Percentiles rank a stretch among this genome's conserved stretches.
phyloP scores from a whole-genome alignment of 2,797 vertebrate genomes.

The Ficedula albicollis region DNA sequence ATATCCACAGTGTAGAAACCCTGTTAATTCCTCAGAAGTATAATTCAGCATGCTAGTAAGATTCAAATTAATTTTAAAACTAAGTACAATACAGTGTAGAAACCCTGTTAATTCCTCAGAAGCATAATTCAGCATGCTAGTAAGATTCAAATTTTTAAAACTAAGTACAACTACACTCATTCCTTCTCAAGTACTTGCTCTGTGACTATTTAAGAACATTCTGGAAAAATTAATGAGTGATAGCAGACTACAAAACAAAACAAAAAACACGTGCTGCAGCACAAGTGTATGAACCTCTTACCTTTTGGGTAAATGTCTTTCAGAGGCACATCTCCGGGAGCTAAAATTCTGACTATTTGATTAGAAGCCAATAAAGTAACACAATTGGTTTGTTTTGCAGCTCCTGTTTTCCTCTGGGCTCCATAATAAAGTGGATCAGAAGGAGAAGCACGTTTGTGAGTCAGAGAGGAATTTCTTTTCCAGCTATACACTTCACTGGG shows the following conservation, averaged over 20 bases:
- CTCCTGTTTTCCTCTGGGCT: constrained; percentile 62
- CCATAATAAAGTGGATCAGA: constrained; percentile 80
- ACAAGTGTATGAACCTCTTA: constrained; percentile 68
- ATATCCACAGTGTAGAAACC: not conserved
- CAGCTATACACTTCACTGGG: constrained; percentile 94
- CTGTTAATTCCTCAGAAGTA: not conserved
- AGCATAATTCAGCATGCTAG: not conserved
- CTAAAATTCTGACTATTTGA: constrained; percentile 90
- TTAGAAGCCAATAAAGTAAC: constrained; percentile 84
- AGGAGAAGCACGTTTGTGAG: constrained; percentile 36
- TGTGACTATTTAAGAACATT: not conserved
- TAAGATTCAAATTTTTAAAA: not conserved
- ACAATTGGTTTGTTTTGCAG: constrained; percentile 85
- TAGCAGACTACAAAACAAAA: not conserved
- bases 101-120: not conserved
- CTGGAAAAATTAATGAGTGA: not conserved
- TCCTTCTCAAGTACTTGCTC: not conserved
- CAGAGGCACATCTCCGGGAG: constrained; percentile 87
- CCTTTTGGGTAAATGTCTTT: constrained; percentile 93
- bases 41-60: not conserved
- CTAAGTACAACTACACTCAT: not conserved
- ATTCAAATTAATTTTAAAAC: not conserved
- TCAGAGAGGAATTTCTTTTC: constrained; percentile 80
- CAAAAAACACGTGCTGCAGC: not conserved
- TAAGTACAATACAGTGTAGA: not conserved